Conservation (phyloP, 2,888 invertebrate genomes). For the Leucophora obtusa region DNA sequence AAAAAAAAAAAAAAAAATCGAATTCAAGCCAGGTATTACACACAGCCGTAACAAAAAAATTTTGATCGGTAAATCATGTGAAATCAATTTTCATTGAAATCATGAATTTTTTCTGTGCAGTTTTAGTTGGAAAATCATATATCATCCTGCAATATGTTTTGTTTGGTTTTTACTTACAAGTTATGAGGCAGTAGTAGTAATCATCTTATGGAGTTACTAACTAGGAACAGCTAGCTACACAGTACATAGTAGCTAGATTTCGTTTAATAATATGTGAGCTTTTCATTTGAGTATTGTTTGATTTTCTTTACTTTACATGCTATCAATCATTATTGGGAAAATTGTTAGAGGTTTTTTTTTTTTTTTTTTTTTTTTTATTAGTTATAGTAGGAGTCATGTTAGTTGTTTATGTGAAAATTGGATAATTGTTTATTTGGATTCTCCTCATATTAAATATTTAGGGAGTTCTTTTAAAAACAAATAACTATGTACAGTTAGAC, state of each 20-base stretch:
- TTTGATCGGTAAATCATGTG: constrained; percentile 73
- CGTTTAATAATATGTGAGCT: constrained; percentile 5
- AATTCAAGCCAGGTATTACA: not conserved
- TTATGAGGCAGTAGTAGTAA: not conserved
- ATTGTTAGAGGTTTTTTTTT: not conserved
- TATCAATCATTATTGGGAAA: constrained; percentile 38
- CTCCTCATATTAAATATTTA: not conserved
- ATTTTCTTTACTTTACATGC: constrained; percentile 14
- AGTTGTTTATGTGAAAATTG: constrained; percentile 1
- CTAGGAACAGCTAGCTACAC: not conserved
- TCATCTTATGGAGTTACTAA: not conserved
- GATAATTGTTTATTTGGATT: not conserved
- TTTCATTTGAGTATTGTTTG: not conserved
- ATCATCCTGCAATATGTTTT: constrained; percentile 69
- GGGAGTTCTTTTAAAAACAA: too few species aligned
- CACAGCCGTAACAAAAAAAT: constrained; percentile 6
- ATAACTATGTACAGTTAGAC: too few species aligned
- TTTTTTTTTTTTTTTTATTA: too few species aligned
- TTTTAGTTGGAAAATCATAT: constrained; percentile 72
- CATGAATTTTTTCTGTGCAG: constrained; percentile 70
- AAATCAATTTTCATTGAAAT: constrained; percentile 72
- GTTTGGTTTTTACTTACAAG: constrained; percentile 25
- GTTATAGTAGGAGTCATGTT: not conserved
- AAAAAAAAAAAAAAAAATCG: not conserved
- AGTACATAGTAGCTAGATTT: not conserved